Conservation (phyloP, 2,888 invertebrate species). For the Smittia aterrima region DNA sequence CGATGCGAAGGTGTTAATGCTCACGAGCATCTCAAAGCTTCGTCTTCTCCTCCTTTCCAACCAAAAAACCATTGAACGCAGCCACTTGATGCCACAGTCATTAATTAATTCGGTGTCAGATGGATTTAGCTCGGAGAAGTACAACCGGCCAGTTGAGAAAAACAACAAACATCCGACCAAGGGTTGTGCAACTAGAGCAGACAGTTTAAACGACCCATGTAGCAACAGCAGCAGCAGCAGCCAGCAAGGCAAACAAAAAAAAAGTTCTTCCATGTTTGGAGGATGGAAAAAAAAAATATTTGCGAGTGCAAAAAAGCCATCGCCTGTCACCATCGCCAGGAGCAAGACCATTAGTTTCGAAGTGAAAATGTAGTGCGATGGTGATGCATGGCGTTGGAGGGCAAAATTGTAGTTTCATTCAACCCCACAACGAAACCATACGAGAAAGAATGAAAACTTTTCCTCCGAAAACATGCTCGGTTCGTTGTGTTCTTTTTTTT, state of each 20-base stretch:
- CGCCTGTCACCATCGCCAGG: conserved; percentile 16
- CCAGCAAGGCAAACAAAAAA: not conserved
- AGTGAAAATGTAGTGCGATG: conserved; percentile 34
- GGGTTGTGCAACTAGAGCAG: conserved; percentile 3
- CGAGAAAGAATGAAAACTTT: not conserved
- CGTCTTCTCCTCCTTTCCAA: too few species aligned
- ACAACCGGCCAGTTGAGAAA: not conserved
- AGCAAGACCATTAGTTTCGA: conserved; percentile 12
- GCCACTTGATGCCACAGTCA: conserved; percentile 20
- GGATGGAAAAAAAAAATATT: conserved; percentile 9
- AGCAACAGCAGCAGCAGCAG: not conserved
- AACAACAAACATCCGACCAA: conserved; percentile 32
- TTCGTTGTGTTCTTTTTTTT: not conserved
- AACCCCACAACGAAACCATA: not conserved
- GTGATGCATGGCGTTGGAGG: not conserved
- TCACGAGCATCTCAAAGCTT: not conserved
- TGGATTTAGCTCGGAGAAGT: conserved; percentile 14
- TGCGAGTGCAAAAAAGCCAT: conserved; percentile 13
- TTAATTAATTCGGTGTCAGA: conserved; percentile 39
- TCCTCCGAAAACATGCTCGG: not conserved
- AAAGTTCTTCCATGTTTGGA: conserved; percentile 6
- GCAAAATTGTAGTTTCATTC: not conserved
- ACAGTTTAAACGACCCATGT: conserved; percentile 28
- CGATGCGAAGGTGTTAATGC: conserved; percentile 15
- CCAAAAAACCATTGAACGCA: too few species aligned